Evolutionary conservation across 2,797 vertebrate genomes (phyloP), one percentile per base, ranked within the genome.

Genomic region (Phoeniculus purpureus): DNA sequence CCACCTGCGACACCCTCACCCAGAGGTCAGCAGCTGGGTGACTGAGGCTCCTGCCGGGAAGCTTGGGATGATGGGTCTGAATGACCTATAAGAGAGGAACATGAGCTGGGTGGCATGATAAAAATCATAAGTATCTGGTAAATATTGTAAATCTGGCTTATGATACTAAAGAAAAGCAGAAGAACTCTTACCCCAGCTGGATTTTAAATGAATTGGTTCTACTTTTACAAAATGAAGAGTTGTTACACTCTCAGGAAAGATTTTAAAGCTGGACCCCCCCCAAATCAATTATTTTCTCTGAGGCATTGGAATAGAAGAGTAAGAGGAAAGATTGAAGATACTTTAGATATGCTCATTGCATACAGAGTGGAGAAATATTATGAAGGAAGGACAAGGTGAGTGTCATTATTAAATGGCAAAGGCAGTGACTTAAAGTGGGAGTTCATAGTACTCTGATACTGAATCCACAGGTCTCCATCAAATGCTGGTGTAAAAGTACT

Each of bases 1-100:
- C 82, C 64, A 40, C 43, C 20, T 15, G 4, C 1, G 1, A 2
- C 6, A 2, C 6, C n/a, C 31, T 16, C 31, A 25, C 8, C 32
- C 56, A 25, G 27, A 6, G 11, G 1, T 9, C 47, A 34, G 78
- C 31, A 21, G 43, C 31, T 22, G 15, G 12, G 48, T 45, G 51
- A 40, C 14, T 8, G 2, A 4, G 22, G 3, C 8, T 73, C 21
- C 59, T 47, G 48, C 18, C 31, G 12, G 45, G 4, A 27, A 32
- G 9, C 50, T 15, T 27, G 56, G 17, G 72, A 17, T 20, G 43
- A 17, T 37, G 20, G 32, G 10, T 55, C 61, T 47, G 65, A 34
- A 9, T 50, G 74, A 29, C 40, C 29, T 56, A 19, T 2, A 29
- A 40, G 13, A 81, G 47, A 76, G 50, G 47, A 56, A 37, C 17